Evolutionary conservation across 2,113 vertebrate species (phyloP), one percentile per base, ranked within the genome.

Genomic region (Mastomys natalensis): DNA sequence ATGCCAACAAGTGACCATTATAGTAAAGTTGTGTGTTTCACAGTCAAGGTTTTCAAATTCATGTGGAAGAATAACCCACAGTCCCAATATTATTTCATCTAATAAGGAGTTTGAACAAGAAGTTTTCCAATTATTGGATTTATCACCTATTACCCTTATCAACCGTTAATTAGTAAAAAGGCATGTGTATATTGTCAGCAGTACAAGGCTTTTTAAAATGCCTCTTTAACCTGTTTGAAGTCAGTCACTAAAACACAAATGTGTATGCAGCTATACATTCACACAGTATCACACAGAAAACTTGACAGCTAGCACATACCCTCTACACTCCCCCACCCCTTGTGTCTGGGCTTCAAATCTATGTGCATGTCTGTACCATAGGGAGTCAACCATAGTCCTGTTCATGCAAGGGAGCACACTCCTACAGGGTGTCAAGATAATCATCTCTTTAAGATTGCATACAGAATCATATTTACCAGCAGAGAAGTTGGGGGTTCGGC

Each of bases 401-500:
- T 26, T 72, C 19, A 74, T 34, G 10, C 13, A 37, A 80, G 88
- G 2, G 24, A 34, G 16, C 5, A 70, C 31, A 34, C 6, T 3
- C 72, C 43, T 37, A 82, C 60, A 73, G 53, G 81, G 73, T 21
- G 19, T 48, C 40, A 86, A 68, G 72, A 5, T 26, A 90, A 22
- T 6, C 29, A 66, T 11, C 60, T 88, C 17, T 93, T 68, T 86
- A 96, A 95, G 97, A 95, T 74, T 29, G 24, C 84, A 78, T 17
- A 73, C 90, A 96, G 93, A 97, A 93, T 93, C 64, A 95, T 97
- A 98, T 98, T 99, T 98, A 99, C 99, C 99, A 99, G 99, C 99
- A 99, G 96, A 99, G 99, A 94, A 99, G 99, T 98, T 99, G 99
- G 7, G 99, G 99, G 96, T 99, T 99, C 97, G 99, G 99, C 97